Evolutionary conservation across 2,113 vertebrate species (phyloP).

Genomic region (Rhipidura dahli): DNA sequence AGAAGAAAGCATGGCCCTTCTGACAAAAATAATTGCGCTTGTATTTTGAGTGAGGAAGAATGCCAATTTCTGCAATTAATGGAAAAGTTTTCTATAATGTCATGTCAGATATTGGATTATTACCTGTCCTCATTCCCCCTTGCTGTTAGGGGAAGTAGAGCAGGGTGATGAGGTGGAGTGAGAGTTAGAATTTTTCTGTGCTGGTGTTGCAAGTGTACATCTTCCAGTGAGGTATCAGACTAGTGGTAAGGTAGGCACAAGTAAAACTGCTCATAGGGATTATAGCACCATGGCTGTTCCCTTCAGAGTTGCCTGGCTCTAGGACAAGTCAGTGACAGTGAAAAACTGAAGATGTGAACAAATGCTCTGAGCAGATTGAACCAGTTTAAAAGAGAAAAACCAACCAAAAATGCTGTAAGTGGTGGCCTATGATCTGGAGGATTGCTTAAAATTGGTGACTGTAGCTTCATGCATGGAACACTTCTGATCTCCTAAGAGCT

Average conservation of each 20-base stretch:
- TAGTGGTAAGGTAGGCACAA: not conserved
- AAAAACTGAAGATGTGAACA: constrained; percentile 25
- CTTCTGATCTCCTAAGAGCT: not conserved
- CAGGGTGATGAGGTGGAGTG: not conserved
- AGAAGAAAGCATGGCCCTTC: not conserved
- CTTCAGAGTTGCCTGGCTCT: not conserved
- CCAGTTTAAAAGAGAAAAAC: not conserved
- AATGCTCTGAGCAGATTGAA: not conserved
- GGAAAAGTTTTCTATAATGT: not conserved
- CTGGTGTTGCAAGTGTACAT: not conserved
- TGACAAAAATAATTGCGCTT: not conserved
- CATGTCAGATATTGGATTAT: not conserved
- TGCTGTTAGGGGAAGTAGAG: not conserved
- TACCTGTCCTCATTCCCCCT: not conserved
- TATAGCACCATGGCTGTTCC: not conserved
- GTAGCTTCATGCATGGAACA: not conserved
- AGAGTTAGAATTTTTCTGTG: not conserved
- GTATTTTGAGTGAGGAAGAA: constrained; percentile 6
- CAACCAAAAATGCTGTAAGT: not conserved
- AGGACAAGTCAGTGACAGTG: not conserved
- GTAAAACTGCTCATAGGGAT: not conserved
- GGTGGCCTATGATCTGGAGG: not conserved
- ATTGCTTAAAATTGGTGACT: not conserved
- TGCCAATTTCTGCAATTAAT: not conserved
- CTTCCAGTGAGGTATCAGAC: constrained; percentile 11